These are phyloP conservation scores for Isichthys henryi DNA, from an alignment of 2,113 vertebrate species.

Conservation along the genomic window DNA sequence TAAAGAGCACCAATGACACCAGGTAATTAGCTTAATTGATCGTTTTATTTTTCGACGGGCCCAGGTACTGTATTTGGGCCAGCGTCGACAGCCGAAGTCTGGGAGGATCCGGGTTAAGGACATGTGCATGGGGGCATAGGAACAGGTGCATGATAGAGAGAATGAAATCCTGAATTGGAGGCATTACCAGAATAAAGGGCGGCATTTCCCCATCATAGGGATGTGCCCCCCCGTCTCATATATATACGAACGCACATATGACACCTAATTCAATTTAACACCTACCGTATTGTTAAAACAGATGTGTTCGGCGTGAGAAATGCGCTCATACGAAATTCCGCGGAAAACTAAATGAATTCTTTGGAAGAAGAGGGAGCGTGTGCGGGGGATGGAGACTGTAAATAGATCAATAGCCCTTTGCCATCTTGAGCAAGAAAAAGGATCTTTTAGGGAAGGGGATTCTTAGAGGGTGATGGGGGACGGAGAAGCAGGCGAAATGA, in stretches of 20 bases:
- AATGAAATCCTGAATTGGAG: neutral
- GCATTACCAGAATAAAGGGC: neutral
- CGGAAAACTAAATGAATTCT: neutral
- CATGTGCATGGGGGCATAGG: neutral
- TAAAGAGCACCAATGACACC: neutral
- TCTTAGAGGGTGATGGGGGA: neutral
- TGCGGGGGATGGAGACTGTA: neutral
- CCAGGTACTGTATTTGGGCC: neutral
- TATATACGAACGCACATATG: neutral
- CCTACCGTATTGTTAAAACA: neutral
- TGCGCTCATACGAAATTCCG: neutral
- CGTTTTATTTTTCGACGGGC: neutral
- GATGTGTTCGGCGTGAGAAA: neutral
- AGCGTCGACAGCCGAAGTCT: neutral
- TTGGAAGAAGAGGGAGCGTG: neutral
- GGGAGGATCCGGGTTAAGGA: neutral
- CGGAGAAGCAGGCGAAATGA: neutral
- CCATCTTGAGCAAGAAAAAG: neutral
- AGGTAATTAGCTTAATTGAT: neutral
- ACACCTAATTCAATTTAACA: neutral
- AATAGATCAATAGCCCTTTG: neutral
- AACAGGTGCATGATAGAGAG: neutral
- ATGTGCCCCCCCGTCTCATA: neutral
- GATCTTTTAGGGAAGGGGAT: neutral
- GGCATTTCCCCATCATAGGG: neutral